Base-by-base conservation (phyloP, 1,140 invertebrate genomes). In the Anoplolepis gracilipes region DNA sequence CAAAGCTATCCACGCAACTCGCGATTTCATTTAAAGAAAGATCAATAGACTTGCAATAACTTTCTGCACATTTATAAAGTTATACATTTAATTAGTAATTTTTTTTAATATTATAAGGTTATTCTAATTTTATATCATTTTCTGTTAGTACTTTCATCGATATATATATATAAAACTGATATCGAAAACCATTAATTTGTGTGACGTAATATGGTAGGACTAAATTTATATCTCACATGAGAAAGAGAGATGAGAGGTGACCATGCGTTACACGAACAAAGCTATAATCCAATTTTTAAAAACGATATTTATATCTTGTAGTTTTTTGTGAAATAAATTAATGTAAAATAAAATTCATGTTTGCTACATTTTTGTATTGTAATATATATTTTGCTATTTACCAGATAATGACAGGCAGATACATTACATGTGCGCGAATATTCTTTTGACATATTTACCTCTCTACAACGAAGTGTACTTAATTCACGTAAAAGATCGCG, bases 401-500 rank as follows among this genome's bases (percentile, higher is more conserved):
- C 13, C 19, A 13, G 65, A 6, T 53, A 46, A 72, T 42, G 69
- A 69, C 53, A 25, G 19, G 13, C 22, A 36, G 3, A 33, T 1
- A n/a, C 22, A 55, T 79, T 79, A 79, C 49, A 16, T 49, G 78
- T 59, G 39, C 67, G 78, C 67, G 55, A 82, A 82, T 81, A 81
- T 82, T 82, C 78, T 82, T 82, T 82, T 82, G 78, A 73, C 67
- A 73, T 82, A 82, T 82, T 82, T 82, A 82, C 25, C 55, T 49
- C 13, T 49, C 46, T 82, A 82, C 67, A 73, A 73, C 67, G 53
- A 42, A 82, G 78, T 82, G 67, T 73, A 82, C 67, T 82, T 73
- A 73, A 82, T 82, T 82, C 78, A 82, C 39, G 67, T 82, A 82
- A 82, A 82, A 82, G 78, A 82, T 82, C 78, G 78, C 78, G 78